Conservation (phyloP, 2,888 invertebrate genomes). For the Drosophila sordidula region DNA sequence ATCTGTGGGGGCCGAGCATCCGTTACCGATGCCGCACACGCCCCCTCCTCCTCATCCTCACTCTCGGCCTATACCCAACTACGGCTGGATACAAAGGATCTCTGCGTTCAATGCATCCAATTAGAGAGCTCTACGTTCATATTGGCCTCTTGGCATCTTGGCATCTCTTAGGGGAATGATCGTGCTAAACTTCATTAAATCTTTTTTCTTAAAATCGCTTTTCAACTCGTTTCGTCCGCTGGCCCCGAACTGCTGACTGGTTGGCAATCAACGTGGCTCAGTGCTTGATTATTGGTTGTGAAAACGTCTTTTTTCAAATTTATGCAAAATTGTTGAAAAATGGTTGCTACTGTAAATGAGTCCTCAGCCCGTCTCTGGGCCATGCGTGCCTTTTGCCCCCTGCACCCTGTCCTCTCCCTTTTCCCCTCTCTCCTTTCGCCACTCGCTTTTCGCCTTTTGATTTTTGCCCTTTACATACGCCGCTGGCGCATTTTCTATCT, state of each 20-base stretch:
- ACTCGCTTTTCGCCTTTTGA: neutral
- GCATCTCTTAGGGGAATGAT: conserved; percentile 66
- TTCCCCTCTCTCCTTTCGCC: neutral
- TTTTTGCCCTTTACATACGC: conserved; percentile 19
- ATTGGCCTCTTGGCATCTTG: conserved; percentile 14
- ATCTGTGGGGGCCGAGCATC: conserved; percentile 64
- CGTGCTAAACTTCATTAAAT: conserved; percentile 82
- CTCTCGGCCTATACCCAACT: neutral
- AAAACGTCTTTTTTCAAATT: conserved; percentile 73
- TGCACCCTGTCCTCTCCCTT: too few species aligned
- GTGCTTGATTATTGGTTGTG: conserved; percentile 74
- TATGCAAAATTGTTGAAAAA: conserved; percentile 78
- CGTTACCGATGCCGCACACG: conserved; percentile 3
- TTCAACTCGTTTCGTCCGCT: conserved; percentile 39
- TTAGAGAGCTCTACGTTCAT: conserved; percentile 59
- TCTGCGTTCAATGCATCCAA: conserved; percentile 68
- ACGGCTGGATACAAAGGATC: conserved; percentile 46
- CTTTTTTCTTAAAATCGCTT: conserved; percentile 60
- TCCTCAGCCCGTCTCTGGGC: conserved; percentile 24
- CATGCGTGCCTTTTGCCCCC: neutral
- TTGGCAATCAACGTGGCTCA: conserved; percentile 58
- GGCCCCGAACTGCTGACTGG: conserved; percentile 17
- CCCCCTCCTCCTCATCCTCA: conserved; percentile 1
- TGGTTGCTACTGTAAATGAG: conserved; percentile 73
- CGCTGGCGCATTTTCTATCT: conserved; percentile 54